A percentile compares a stretch with the other conserved stretches of the same genome.
phyloP scores from a whole-genome alignment of 2,888 invertebrate genomes.

The Pandemis heparana region DNA sequence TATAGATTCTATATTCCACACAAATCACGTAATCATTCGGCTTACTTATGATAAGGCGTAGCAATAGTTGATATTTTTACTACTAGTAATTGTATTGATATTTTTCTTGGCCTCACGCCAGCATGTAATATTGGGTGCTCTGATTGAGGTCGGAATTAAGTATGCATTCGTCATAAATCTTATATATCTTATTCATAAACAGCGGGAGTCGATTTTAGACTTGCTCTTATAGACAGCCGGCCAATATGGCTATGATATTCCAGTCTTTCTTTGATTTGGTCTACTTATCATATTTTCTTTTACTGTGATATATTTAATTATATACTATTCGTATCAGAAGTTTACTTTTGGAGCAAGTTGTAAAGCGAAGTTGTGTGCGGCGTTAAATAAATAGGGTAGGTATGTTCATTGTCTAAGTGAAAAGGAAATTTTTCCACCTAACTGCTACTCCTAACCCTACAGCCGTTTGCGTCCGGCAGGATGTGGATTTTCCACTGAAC shows the following conservation, averaged over 20 bases:
- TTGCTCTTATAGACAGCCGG: neutral
- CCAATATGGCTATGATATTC: neutral
- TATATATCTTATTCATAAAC: constrained; percentile 68
- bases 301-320: too few relatives aligned
- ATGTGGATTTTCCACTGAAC: too few relatives aligned
- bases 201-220: constrained; percentile 13
- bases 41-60: constrained; percentile 12
- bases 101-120: constrained; percentile 71
- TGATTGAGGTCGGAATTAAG: constrained; percentile 71
- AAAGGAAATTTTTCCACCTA: too few relatives aligned
- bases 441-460: too few relatives aligned
- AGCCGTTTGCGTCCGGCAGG: too few relatives aligned
- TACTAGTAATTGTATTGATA: constrained; percentile 67
- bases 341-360: too few relatives aligned
- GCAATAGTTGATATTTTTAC: constrained; percentile 50
- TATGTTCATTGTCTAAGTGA: too few relatives aligned
- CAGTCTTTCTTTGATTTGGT: neutral
- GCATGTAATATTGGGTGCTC: constrained; percentile 65
- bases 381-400: too few relatives aligned
- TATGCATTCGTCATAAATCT: constrained; percentile 78
- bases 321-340: too few relatives aligned
- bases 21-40: constrained; percentile 14
- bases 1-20: neutral
- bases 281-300: neutral
- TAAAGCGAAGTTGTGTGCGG: too few relatives aligned